Evolutionary conservation across 2,113 vertebrate species (phyloP).

Genomic region (Crypturellus undulatus): DNA sequence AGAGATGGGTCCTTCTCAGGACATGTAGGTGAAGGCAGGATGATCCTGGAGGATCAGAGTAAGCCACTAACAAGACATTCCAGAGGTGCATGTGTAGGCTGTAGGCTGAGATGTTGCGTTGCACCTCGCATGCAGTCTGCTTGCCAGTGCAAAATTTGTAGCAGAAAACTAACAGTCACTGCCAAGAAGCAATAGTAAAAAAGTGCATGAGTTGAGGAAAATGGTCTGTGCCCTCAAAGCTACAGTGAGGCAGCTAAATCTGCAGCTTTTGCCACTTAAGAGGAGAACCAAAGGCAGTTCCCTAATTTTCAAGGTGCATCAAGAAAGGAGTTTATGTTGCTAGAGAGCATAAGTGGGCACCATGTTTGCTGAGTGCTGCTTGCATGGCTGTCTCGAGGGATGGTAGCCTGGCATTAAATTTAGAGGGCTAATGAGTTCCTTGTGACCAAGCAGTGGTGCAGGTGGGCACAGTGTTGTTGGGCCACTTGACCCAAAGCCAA

Average conservation of each 20-base stretch:
- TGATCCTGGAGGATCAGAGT: background rate
- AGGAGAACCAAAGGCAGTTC: background rate
- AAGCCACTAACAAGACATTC: background rate
- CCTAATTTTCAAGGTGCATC: background rate
- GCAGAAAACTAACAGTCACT: background rate
- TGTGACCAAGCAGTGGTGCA: fast-evolving
- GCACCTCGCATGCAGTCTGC: too few relatives aligned
- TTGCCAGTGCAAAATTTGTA: background rate
- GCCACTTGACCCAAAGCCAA: background rate
- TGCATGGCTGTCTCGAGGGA: background rate
- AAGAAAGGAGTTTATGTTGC: background rate
- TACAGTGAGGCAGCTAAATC: background rate
- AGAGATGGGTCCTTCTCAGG: background rate
- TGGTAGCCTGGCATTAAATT: background rate
- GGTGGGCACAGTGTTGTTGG: background rate
- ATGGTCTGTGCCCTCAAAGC: background rate
- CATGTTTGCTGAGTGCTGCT: background rate
- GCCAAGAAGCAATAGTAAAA: background rate
- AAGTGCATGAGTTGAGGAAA: background rate
- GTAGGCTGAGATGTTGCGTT: background rate
- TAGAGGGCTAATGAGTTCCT: background rate
- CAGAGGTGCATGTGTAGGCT: too few relatives aligned
- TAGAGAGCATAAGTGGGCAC: background rate
- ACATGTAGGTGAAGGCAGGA: background rate
- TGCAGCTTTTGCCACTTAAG: background rate